Base-by-base conservation (phyloP, 2,888 invertebrate genomes). In the Coleophora deauratella region DNA sequence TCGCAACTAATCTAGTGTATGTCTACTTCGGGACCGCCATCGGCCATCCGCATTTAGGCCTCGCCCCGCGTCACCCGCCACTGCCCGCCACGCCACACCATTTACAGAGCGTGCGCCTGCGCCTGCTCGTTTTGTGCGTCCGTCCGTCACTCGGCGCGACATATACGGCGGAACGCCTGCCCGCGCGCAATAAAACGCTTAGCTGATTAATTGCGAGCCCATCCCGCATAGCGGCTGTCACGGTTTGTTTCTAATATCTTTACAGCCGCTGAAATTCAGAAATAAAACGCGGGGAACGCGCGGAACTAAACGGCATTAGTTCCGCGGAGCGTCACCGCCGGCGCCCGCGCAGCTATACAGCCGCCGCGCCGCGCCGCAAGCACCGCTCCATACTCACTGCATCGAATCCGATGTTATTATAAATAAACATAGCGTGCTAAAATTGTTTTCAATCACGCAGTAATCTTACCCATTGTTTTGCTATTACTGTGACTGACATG, bases 141-240 rank as follows among this genome's bases (percentile, higher is more conserved):
- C n/a, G 38, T 14, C 15, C 45, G 47, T 38, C 51, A 49, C 44
- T 44, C 45, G 21, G 44, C 56, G 51, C 64, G 72, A 73, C 60
- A 60, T 55, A 74, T 71, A 59, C 68, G 66, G 65, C 75, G 72
- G 70, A 72, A 73, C 60, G 59, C 53, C 47, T 47, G 60, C 57
- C 54, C 57, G 50, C 59, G 56, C 53, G 55, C 63, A 78, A 78
- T 80, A 80, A 79, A 80, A 75, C 77, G 71, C 66, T 76, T 72
- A 66, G 52, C 72, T 74, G 74, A 77, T 79, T 75, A 71, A 80
- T 77, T 66, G 67, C 71, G 61, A 59, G 54, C 49, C 58, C 62
- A 59, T 65, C 58, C 44, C 39, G 53, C 7, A 31, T 38, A 28
- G 10, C 12, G 60, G 49, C 54, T 52, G 59, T 55, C 60, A 63